Evolutionary conservation across 2,113 vertebrate species (phyloP).

Genomic region (Grallaria varia): DNA sequence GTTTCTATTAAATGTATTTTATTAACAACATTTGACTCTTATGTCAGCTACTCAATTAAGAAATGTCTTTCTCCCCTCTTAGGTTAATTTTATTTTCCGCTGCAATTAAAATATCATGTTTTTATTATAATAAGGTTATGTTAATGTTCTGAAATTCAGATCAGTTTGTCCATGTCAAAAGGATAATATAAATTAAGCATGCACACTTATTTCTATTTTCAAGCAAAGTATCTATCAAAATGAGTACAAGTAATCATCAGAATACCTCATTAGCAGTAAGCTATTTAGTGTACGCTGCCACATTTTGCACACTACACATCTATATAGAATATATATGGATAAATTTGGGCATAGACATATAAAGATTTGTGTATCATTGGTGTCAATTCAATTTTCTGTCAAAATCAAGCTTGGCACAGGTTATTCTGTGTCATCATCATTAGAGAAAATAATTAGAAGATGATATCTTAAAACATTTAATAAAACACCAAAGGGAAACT

Average conservation of each 20-base stretch:
- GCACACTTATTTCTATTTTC: not conserved
- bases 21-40: constrained; percentile 38
- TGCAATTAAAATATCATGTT: constrained; percentile 33
- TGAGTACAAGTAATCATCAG: not conserved
- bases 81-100: constrained; percentile 35
- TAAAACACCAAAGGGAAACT: not conserved
- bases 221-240: not conserved
- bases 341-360: not conserved
- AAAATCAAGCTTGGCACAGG: not conserved
- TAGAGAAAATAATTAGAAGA: not conserved
- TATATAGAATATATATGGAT: not conserved
- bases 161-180: constrained; percentile 16
- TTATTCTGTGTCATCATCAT: not conserved
- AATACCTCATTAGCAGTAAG: not conserved
- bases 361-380: not conserved
- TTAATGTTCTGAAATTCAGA: constrained; percentile 51
- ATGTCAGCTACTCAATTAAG: constrained; percentile 41
- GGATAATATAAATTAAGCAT: not conserved
- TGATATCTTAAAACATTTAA: not conserved
- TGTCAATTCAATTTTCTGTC: not conserved
- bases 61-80: not conserved
- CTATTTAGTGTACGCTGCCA: not conserved
- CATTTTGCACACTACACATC: not conserved
- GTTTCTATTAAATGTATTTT: constrained; percentile 47
- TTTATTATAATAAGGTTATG: constrained; percentile 31